Base-by-base conservation (phyloP, 2,113 vertebrate species). In the Mastomys coucha region DNA sequence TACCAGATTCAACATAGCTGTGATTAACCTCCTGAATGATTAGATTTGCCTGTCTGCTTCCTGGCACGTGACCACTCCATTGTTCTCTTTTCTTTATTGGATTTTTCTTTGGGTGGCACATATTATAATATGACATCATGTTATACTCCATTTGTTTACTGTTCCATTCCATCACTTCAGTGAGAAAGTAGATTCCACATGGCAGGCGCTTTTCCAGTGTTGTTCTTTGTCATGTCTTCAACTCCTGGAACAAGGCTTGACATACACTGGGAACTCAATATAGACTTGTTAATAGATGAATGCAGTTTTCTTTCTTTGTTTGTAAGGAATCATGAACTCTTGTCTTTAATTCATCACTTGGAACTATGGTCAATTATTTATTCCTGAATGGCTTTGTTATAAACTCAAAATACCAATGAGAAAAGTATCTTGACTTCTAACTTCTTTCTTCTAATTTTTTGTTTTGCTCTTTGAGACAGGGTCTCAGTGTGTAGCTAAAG, bases 221-320 rank as follows among this genome's bases (percentile, higher is more conserved):
- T 63, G 72, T 93, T 69, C 72, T 88, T 90, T 92, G 88, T 96
- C 78, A 22, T 39, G 31, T 69, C 72, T 95, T 72, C n/a, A 95
- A 73, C 51, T 96, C 69, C 65, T 92, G 90, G 88, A 93, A 97
- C 85, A 85, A 91, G 67, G 45, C 88, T 91, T 90, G 63, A 73
- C 16, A 65, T 92, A 80, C 58, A 95, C 33, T n/a, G 31, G 49
- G 36, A 82, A 86, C 42, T 98, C 93, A 96, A 28, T 94, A 88
- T 95, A 93, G 85, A 82, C 70, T 91, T 96, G 90, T 96, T 92
- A 77, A 72, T 92, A 89, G 96, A 67, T 97, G 78, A 96, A 96
- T 95, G 39, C 51, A 89, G 96, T 96, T 94, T 91, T 93, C 76
- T 78, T 69, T 67, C 36, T 88, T 69, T 89, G 78, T 97, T 92